Base-by-base conservation (phyloP, 2,888 invertebrate genomes). In the Eupsilia transversa region DNA sequence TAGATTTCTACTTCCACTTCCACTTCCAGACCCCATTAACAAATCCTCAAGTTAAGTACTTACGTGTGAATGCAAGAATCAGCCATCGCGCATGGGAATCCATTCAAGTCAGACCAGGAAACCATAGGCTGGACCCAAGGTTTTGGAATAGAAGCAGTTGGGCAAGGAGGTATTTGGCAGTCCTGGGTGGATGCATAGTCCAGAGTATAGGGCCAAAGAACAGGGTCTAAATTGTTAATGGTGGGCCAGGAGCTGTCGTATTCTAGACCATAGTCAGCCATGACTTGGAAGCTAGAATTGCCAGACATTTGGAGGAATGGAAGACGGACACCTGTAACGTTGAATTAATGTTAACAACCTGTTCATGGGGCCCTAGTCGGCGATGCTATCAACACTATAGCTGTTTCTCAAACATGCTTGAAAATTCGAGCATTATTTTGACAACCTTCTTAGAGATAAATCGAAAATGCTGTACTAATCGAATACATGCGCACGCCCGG, bases 141-240 rank as follows among this genome's bases (percentile, higher is more conserved):
- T 0, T 97, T 97, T 17, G 97, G 96, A 86, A 97, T 94, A 0
- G 97, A 93, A 1, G 97, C 96, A 2, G 91, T 93, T 0, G 97
- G 97, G 88, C 97, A 98, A 0, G 96, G 95, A 0, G 93, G 94
- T 23, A 97, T 94, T 12, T 92, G 86, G 74, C 97, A 97, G 75
- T 97, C 97, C 89, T 97, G 97, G 27, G 82, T 95, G 0, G 97
- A 96, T 0, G 90, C 89, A 83, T 97, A 97, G 87, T 98, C 97
- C 72, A 98, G 90, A 1, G 97, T 98, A 91, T 98, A 98, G 0
- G 98, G 98, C 97, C 97, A 98, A 1, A 97, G 89, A 30, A 96
- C 97, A 43, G 96, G 96, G 71, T 94, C 83, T 0, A 90, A 87
- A 75, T 87, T 89, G 0, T 83, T 83, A 33, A 92, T 91, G 0